Percentiles rank a stretch among this genome's conserved stretches.
These are phyloP conservation scores for Cetonia aurata DNA, from an alignment of 2,888 invertebrate species.

Conservation along the genomic window DNA sequence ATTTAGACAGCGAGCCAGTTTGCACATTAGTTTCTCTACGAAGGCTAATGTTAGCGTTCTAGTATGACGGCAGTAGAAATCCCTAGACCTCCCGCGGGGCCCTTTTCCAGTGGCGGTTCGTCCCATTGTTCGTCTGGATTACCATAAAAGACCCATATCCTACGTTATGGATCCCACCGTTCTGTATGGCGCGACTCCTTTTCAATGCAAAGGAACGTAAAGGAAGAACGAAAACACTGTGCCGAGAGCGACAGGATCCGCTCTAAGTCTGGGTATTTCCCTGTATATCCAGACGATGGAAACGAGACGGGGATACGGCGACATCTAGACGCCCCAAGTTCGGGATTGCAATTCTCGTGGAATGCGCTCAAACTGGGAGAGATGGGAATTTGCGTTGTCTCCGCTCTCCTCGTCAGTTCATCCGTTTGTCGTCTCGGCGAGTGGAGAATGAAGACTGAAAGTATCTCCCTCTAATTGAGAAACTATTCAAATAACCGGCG, in stretches of 20 bases:
- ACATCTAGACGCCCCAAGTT: conserved; percentile 45
- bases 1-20: conserved; percentile 3
- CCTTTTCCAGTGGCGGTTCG: conserved; percentile 1
- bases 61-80: background rate
- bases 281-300: conserved; percentile 2
- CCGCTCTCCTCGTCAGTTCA: too few relatives aligned
- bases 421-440: too few relatives aligned
- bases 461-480: conserved; percentile 17
- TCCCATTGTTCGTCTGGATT: conserved; percentile 42
- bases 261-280: conserved; percentile 1
- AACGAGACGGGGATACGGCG: conserved; percentile 28
- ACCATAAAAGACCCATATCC: conserved; percentile 48
- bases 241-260: too few relatives aligned
- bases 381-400: conserved; percentile 9
- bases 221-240: background rate
- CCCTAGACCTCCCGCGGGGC: background rate
- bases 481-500: conserved; percentile 25
- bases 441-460: too few relatives aligned
- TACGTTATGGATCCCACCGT: conserved; percentile 46
- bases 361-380: conserved; percentile 37
- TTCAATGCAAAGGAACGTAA: too few relatives aligned
- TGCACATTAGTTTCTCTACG: background rate
- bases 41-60: background rate
- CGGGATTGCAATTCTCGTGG: conserved; percentile 49
- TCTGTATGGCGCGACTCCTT: conserved; percentile 7